Conservation (phyloP, 2,888 invertebrate genomes). For the Drosophila sordidula region DNA sequence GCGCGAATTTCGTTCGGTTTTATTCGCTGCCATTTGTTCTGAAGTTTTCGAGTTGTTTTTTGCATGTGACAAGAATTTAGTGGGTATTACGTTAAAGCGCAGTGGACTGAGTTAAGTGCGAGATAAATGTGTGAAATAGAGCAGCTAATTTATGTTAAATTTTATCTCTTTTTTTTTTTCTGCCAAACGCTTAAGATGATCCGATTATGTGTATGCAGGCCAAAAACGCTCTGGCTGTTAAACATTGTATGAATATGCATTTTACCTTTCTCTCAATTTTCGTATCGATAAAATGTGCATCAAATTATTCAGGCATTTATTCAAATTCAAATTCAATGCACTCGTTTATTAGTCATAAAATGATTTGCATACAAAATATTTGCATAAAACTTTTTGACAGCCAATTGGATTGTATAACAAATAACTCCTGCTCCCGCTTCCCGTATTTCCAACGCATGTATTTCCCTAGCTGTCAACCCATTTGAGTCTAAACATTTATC, state of each 20-base stretch:
- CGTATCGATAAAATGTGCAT: background rate
- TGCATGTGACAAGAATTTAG: conserved; percentile 48
- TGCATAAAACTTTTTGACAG: conserved; percentile 39
- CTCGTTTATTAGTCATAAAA: conserved; percentile 22
- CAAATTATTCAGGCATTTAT: conserved; percentile 13
- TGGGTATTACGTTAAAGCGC: conserved; percentile 3
- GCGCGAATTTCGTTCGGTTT: conserved; percentile 23
- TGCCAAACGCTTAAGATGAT: background rate
- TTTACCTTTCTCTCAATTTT: background rate
- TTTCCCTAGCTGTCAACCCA: conserved; percentile 14
- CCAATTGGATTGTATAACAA: conserved; percentile 28
- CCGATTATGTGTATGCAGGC: background rate
- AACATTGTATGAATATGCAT: background rate
- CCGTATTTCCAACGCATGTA: background rate
- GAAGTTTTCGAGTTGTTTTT: conserved; percentile 35
- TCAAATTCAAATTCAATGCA: conserved; percentile 27
- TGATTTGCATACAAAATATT: conserved; percentile 28
- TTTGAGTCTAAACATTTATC: conserved; percentile 30
- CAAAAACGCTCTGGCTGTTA: too few relatives aligned
- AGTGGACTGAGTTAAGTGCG: conserved; percentile 12
- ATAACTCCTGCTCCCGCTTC: background rate
- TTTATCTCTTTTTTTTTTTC: background rate
- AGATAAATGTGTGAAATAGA: conserved; percentile 22
- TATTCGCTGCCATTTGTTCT: conserved; percentile 27
- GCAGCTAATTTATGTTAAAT: conserved; percentile 21